A percentile compares a stretch with the other conserved stretches of the same genome.
phyloP scores from a whole-genome alignment of 2,797 vertebrate species.

The Fringilla coelebs region DNA sequence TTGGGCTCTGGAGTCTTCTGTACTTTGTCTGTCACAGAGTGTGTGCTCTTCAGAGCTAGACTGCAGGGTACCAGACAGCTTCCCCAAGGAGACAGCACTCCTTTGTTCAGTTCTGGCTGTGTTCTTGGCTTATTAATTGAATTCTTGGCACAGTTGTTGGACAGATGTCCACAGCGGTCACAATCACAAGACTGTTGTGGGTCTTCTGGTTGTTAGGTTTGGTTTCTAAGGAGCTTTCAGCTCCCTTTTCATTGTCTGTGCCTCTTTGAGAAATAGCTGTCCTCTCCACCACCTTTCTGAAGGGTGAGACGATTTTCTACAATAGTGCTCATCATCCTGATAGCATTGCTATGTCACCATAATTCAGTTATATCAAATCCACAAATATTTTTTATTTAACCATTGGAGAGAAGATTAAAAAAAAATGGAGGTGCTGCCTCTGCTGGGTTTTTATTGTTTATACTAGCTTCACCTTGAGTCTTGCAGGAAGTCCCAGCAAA shows the following conservation, averaged over 20 bases:
- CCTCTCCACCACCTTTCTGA: conserved; percentile 22
- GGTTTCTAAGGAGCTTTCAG: conserved; percentile 43
- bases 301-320: background rate
- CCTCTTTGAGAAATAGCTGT: conserved; percentile 31
- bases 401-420: background rate
- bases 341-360: background rate
- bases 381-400: background rate
- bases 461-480: background rate
- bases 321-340: background rate
- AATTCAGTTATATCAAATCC: background rate
- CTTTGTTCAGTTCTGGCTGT: conserved; percentile 47
- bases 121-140: conserved; percentile 24
- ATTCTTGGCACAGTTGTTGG: conserved; percentile 61
- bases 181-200: conserved; percentile 56
- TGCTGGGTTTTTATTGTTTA: background rate
- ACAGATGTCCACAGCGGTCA: conserved; percentile 44
- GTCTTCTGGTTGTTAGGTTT: conserved; percentile 44
- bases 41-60: background rate
- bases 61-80: conserved; percentile 9
- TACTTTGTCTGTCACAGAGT: background rate
- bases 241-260: background rate
- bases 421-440: background rate
- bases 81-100: conserved; percentile 37
- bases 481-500: background rate
- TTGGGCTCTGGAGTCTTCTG: background rate